Evolutionary conservation across 2,113 vertebrate species (phyloP), one percentile per base, ranked within the genome.

Genomic region (Xiphias gladius): DNA sequence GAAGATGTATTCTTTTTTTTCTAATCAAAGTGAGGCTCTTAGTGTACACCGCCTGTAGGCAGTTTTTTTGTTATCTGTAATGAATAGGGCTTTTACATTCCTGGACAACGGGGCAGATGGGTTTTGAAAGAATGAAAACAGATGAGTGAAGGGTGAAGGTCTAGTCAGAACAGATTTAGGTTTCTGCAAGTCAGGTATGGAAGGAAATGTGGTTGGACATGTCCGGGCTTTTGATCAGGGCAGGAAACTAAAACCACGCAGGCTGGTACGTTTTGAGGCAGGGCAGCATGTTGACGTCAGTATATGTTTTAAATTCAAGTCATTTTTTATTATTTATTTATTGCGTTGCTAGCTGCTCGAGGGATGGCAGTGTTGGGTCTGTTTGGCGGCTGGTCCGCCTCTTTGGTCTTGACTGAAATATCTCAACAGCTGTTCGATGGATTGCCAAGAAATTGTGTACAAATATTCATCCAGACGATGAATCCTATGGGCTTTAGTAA

Each of bases 81-180:
- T 83, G 64, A 83, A 86, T 87, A 86, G 79, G 80, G 86, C 89
- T 93, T 91, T 85, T 89, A 94, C 92, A 94, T 95, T 94, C 93
- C 94, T 93, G 89, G 77, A 89, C 41, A 90, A 86, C 55, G 78
- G 79, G 71, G 77, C 59, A 83, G 72, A 86, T 64, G 75, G 48
- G 52, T 84, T 84, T 65, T 43, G 14, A 50, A 79, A 57, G 43
- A 82, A 72, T 20, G 39, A 13, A 22, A 26, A 75, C 3, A 37
- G 59, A 59, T 55, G 37, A 39, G 13, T 6, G 39, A 73, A 59
- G 70, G 16, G 8, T 55, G 39, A 68, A 70, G 24, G 66, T 89
- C 35, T 16, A 37, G 55, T 62, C 32, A 32, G 59, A 73, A 43
- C 19, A 79, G 62, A 73, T 50, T 54, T 11, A 64, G 79, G 63